A percentile compares a stretch with the other conserved stretches of the same genome.
Evolutionary conservation across 2,797 vertebrate genomes (phyloP).

Genomic region (Remorina albescens): DNA sequence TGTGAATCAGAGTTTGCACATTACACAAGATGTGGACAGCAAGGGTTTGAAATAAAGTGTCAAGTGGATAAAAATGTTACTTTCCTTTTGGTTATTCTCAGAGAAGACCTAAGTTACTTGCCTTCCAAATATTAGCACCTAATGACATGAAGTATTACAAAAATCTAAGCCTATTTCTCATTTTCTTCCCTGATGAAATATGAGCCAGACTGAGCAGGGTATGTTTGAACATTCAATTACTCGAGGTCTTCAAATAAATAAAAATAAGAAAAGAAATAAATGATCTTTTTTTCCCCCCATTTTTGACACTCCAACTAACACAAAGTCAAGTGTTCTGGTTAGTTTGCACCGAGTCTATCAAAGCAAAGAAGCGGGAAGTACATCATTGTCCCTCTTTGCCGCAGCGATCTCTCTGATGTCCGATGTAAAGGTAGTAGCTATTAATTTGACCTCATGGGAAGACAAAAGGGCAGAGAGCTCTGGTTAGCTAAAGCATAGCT

Average conservation of each 20-base stretch:
- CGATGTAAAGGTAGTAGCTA: constrained; percentile 47
- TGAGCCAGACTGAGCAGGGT: constrained; percentile 5
- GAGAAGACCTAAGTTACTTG: background rate
- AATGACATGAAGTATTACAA: background rate
- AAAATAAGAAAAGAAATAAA: too few species aligned
- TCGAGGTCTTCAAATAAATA: too few species aligned
- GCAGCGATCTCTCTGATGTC: constrained; percentile 47
- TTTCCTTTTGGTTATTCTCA: background rate
- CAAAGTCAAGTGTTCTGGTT: constrained; percentile 13
- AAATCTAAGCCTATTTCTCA: background rate
- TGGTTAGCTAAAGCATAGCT: constrained; percentile 50
- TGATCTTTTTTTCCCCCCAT: background rate
- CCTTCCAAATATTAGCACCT: constrained; percentile 4
- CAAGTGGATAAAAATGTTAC: background rate
- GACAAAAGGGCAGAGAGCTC: constrained; percentile 59
- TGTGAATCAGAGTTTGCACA: constrained; percentile 2
- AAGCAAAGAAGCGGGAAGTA: constrained; percentile 34
- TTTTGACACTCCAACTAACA: constrained; percentile 20
- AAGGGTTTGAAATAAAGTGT: background rate
- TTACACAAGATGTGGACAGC: background rate
- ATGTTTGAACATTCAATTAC: constrained; percentile 31
- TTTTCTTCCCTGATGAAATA: constrained; percentile 5
- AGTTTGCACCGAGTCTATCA: constrained; percentile 47
- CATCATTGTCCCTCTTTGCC: constrained; percentile 36
- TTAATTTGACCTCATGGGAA: constrained; percentile 56